Evolutionary conservation across 2,113 vertebrate species (phyloP), one percentile per base, ranked within the genome.

Genomic region (Triplophysa siluroides): DNA sequence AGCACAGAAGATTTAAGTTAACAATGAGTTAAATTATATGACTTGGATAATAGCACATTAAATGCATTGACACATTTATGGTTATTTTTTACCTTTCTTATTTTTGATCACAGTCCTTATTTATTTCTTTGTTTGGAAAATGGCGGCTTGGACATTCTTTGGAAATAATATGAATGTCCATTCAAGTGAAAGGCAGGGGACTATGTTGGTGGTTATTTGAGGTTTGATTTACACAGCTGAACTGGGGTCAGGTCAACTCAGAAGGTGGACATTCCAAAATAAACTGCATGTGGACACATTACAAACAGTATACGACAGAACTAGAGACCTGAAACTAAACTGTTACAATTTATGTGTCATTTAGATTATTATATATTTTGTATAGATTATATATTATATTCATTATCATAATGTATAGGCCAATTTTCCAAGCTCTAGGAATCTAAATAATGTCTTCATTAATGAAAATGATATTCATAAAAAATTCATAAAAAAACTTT

Each of bases 171-270:
- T 24, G 64, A 58, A 4, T 19, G 56, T 61, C 3, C 66, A 50
- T 14, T 73, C 21, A 38, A 21, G 19, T 29, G 23, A 61, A 16
- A 63, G 43, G 29, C 24, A 52, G 24, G 26, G 4, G 10, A 24
- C 60, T n/a, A n/a, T 64, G 45, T 61, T 47, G 58, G 61, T 62
- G 33, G 12, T 23, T 50, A 19, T 74, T 61, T 26, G 61, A 26
- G 13, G 13, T 76, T 75, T 76, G 61, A 47, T 63, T 52, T 61
- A 47, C 74, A 52, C 41, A 11, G 33, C 9, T 13, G 61, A 50
- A 24, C 61, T 29, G 3, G 58, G 26, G 54, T 41, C 54, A 41
- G 18, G 33, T 73, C 29, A 60, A 3, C 38, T 56, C 33, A 41
- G 69, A 33, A 16, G 47, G 21, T 26, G 18, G 47, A 60, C 52